phyloP scores from a whole-genome alignment of 2,888 invertebrate genomes.

The Dasypogon diadema region DNA sequence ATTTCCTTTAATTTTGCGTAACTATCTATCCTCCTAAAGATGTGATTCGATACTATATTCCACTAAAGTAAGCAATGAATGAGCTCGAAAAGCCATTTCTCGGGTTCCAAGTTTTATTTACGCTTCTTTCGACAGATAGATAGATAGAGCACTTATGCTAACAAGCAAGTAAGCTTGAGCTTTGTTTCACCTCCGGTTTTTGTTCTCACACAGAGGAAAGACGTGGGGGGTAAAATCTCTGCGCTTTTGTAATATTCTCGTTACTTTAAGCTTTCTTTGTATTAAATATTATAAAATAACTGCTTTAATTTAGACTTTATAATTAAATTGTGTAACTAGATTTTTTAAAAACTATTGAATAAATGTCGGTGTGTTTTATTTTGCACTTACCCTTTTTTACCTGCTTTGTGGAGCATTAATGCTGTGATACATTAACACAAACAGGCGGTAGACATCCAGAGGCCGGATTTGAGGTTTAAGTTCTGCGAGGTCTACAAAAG shows the following conservation, averaged over 20 bases:
- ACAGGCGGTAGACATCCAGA: too few species aligned
- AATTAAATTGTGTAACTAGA: constrained; percentile 49
- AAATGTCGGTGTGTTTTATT: constrained; percentile 46
- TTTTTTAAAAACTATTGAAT: constrained; percentile 48
- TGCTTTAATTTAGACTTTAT: constrained; percentile 48
- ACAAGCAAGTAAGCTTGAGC: constrained; percentile 18
- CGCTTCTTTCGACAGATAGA: not conserved
- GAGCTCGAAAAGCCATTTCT: not conserved
- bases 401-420: too few species aligned
- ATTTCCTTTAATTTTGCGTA: not conserved
- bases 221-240: not conserved
- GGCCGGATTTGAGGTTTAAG: too few species aligned
- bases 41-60: constrained; percentile 28
- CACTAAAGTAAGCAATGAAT: not conserved
- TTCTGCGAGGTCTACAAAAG: too few species aligned
- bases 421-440: too few species aligned
- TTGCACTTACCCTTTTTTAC: constrained; percentile 21
- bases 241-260: constrained; percentile 42
- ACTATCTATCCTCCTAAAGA: constrained; percentile 2
- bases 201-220: not conserved
- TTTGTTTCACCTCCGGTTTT: not conserved
- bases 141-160: constrained; percentile 42
- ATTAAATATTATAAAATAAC: constrained; percentile 43
- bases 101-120: not conserved
- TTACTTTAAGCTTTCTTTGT: constrained; percentile 49